These are phyloP conservation scores for Rotaria sp. DNA, from an alignment of 2,888 invertebrate genomes.

Conservation along the genomic window DNA sequence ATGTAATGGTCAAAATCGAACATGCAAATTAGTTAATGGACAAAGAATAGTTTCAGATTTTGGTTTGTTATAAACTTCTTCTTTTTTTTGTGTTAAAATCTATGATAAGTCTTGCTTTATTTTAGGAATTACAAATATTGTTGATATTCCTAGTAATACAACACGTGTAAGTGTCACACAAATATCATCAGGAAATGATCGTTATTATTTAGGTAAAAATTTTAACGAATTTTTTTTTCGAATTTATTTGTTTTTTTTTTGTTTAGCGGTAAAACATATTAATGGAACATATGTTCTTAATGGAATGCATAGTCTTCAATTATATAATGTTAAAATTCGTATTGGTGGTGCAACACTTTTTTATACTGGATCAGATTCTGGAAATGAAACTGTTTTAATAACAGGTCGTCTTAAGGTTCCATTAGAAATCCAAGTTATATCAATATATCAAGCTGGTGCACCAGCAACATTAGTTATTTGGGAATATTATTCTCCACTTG, in stretches of 20 bases:
- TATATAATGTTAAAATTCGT: conserved; percentile 29
- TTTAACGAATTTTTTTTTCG: background rate
- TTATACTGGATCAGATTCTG: background rate
- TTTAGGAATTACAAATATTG: background rate
- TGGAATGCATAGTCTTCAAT: conserved; percentile 25
- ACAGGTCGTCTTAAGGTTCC: background rate
- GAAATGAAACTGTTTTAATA: background rate
- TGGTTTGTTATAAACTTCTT: background rate
- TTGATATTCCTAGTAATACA: conserved; percentile 13
- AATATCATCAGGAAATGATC: background rate
- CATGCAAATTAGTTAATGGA: conserved; percentile 59
- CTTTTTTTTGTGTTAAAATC: background rate
- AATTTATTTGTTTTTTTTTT: background rate
- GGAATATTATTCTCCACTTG: conserved; percentile 12
- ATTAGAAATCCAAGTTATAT: conserved; percentile 11
- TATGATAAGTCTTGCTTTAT: background rate
- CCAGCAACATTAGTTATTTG: background rate
- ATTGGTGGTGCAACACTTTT: background rate
- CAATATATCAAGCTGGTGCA: background rate
- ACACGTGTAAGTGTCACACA: background rate
- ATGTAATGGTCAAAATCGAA: conserved; percentile 75
- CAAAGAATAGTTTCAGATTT: background rate
- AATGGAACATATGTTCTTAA: conserved; percentile 25
- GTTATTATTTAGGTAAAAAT: conserved; percentile 8
- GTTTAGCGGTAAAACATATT: background rate